Percentiles rank a stretch among this genome's conserved stretches.
Conservation (phyloP, 1,140 invertebrate genomes). For the Hetaerina americana region DNA sequence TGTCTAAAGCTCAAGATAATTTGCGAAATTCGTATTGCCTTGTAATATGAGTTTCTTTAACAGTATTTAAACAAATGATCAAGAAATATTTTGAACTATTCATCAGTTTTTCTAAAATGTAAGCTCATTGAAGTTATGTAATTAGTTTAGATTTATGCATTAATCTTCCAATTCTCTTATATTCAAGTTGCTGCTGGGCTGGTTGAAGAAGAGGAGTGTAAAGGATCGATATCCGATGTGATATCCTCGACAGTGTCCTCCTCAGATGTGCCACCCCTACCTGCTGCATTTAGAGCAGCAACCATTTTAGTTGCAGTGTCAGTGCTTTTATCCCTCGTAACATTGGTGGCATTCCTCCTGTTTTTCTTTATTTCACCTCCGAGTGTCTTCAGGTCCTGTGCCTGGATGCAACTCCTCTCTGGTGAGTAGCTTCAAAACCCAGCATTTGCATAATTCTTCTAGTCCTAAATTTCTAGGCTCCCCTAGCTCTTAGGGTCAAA, state of each 20-base stretch:
- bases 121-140: too few relatives aligned
- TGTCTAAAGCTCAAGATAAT: too few relatives aligned
- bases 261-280: neutral
- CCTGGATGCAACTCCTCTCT: constrained; percentile 84
- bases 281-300: constrained; percentile 59
- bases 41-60: too few relatives aligned
- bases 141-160: too few relatives aligned
- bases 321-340: constrained; percentile 69
- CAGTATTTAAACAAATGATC: too few relatives aligned
- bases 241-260: constrained; percentile 50
- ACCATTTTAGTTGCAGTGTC: constrained; percentile 79
- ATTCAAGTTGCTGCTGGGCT: neutral
- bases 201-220: constrained; percentile 48
- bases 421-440: constrained; percentile 46
- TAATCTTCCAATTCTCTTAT: too few relatives aligned
- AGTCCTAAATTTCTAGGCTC: neutral
- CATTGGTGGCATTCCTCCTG: constrained; percentile 76
- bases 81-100: too few relatives aligned
- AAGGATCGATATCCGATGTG: constrained; percentile 71
- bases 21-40: too few relatives aligned
- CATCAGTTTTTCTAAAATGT: too few relatives aligned
- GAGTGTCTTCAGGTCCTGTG: constrained; percentile 85
- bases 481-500: too few relatives aligned
- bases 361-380: constrained; percentile 92
- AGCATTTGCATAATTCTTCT: constrained; percentile 3